Evolutionary conservation across 2,797 vertebrate species (phyloP).

Genomic region (Morelia viridis): DNA sequence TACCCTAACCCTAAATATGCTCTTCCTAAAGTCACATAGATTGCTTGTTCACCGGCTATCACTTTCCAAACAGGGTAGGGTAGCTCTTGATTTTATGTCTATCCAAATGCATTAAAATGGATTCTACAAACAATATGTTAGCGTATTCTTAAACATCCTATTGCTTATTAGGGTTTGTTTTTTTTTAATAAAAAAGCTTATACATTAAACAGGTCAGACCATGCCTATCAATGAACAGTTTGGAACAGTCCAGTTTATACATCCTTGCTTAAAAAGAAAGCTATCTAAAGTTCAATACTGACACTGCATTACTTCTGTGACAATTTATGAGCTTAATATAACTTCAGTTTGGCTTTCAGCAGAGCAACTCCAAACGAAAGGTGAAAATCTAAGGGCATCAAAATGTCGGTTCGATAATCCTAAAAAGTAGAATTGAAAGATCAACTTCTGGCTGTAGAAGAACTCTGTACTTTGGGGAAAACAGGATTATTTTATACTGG

Average conservation of each 20-base stretch:
- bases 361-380: background rate
- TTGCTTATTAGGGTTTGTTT: too few relatives aligned
- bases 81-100: too few relatives aligned
- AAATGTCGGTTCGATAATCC: background rate
- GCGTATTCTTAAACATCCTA: too few relatives aligned
- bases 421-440: background rate
- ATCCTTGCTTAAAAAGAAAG: slow-evolving; percentile 13
- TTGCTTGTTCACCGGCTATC: too few relatives aligned
- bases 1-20: too few relatives aligned
- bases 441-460: accelerated
- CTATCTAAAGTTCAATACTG: slow-evolving; percentile 24
- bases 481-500: background rate
- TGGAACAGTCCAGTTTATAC: background rate
- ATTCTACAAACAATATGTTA: too few relatives aligned
- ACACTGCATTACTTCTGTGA: background rate
- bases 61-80: too few relatives aligned
- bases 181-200: background rate
- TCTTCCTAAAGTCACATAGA: too few relatives aligned
- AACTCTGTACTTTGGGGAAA: background rate
- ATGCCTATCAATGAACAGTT: too few relatives aligned
- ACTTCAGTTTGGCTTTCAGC: slow-evolving; percentile 20
- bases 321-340: slow-evolving; percentile 39
- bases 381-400: background rate
- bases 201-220: background rate
- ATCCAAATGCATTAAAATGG: too few relatives aligned